phyloP scores from a whole-genome alignment of 2,888 invertebrate species.

The Zele albiditarsus region DNA sequence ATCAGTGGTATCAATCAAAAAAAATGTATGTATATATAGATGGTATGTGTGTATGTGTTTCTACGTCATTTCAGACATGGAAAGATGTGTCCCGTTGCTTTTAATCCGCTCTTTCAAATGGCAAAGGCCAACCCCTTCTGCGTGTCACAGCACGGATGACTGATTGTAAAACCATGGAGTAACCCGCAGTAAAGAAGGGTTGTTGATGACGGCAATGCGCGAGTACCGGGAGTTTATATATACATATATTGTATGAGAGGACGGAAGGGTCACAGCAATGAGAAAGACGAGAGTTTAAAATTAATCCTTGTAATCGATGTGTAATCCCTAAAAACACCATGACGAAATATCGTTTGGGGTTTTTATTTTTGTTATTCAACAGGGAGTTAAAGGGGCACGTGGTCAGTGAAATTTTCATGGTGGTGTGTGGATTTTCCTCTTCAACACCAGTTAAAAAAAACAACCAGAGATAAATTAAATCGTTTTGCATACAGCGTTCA shows the following conservation, averaged over 20 bases:
- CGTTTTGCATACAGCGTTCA: neutral
- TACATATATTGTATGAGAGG: neutral
- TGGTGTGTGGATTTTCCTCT: conserved; percentile 34
- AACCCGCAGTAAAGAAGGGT: conserved; percentile 66
- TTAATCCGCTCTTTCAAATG: conserved; percentile 70
- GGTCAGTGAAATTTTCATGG: conserved; percentile 55
- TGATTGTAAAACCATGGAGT: conserved; percentile 73
- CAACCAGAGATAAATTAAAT: neutral
- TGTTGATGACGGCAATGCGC: conserved; percentile 41
- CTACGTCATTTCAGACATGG: conserved; percentile 9
- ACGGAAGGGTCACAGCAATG: conserved; percentile 11
- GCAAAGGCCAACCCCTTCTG: conserved; percentile 67
- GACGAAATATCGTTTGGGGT: conserved; percentile 54
- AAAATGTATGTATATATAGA: conserved; percentile 6
- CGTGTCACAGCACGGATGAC: conserved; percentile 71
- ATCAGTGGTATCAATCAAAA: conserved; percentile 45
- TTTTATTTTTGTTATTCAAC: neutral
- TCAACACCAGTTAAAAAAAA: conserved; percentile 11
- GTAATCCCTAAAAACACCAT: conserved; percentile 71
- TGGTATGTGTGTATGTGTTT: conserved; percentile 36
- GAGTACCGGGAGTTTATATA: neutral
- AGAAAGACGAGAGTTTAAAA: conserved; percentile 63
- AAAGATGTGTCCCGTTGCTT: conserved; percentile 33
- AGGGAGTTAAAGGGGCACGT: conserved; percentile 44
- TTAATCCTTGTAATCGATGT: conserved; percentile 72